Percentiles rank a stretch among this genome's conserved stretches.
Conservation (phyloP, 1,140 invertebrate species). For the Habropoda laboriosa region DNA sequence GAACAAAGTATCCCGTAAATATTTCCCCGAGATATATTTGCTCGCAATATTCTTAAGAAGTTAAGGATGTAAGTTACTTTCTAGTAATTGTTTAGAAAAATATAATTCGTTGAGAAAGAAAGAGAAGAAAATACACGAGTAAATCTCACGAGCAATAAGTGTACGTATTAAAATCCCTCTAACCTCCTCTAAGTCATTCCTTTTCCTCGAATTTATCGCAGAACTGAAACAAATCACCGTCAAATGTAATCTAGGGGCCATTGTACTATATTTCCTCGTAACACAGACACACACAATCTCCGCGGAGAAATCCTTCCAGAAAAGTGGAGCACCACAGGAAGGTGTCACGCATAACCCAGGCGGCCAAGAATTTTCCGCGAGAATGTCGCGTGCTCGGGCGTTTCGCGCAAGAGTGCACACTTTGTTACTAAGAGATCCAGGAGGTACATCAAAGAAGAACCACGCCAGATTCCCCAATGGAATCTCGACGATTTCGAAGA, state of each 20-base stretch:
- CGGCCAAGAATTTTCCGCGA: background rate
- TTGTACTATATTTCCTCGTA: background rate
- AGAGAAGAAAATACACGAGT: too few species aligned
- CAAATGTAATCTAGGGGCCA: background rate
- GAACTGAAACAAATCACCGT: too few species aligned
- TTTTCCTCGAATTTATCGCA: too few species aligned
- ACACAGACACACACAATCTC: background rate
- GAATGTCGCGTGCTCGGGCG: background rate
- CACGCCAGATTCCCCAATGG: background rate
- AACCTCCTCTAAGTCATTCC: too few species aligned
- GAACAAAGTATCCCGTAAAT: too few species aligned
- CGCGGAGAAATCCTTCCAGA: background rate
- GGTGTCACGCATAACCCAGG: background rate
- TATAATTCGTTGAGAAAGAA: too few species aligned
- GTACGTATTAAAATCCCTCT: too few species aligned
- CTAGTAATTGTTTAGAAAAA: too few species aligned
- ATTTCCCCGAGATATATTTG: too few species aligned
- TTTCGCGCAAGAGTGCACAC: background rate
- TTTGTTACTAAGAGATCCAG: background rate
- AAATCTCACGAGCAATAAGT: too few species aligned
- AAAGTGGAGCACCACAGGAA: background rate
- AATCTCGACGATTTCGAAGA: background rate
- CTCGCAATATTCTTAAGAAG: too few species aligned
- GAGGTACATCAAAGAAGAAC: background rate
- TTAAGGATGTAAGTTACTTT: too few species aligned